Conservation (phyloP, 2,113 vertebrate genomes). For the Catharus bicknelli region DNA sequence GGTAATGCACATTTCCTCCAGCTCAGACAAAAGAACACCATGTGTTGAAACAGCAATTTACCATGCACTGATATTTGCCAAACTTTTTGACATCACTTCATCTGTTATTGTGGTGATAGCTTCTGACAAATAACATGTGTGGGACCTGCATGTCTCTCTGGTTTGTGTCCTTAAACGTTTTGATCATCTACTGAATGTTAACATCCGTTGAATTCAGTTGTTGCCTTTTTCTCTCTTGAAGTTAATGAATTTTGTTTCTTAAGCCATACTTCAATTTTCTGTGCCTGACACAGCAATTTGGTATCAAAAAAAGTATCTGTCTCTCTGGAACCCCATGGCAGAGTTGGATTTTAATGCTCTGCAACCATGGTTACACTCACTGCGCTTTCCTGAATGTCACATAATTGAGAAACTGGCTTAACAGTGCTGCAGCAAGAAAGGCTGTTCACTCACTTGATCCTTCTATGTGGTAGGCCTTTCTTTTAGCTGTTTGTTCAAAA, state of each 20-base stretch:
- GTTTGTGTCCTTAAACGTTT: not conserved
- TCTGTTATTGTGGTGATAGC: not conserved
- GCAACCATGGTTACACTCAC: constrained; percentile 33
- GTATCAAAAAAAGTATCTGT: not conserved
- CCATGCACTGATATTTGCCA: not conserved
- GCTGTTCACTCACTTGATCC: not conserved
- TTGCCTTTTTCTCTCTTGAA: not conserved
- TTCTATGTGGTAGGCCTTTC: not conserved
- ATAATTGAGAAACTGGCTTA: not conserved
- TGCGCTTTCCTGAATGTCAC: not conserved
- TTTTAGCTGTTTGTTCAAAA: not conserved
- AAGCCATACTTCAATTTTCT: not conserved
- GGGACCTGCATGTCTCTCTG: not conserved
- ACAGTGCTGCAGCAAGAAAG: not conserved
- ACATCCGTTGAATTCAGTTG: not conserved
- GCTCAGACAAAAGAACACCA: not conserved
- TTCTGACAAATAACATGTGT: not conserved
- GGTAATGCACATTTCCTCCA: not conserved
- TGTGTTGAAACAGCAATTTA: not conserved
- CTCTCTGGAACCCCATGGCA: not conserved
- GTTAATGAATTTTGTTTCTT: constrained; percentile 2
- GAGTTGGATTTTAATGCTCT: not conserved
- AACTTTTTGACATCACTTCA: not conserved
- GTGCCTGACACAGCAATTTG: not conserved
- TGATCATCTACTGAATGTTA: not conserved